A percentile compares a stretch with the other conserved stretches of the same genome.
These are phyloP conservation scores for Tenthredo scrophulariae DNA, from an alignment of 2,888 invertebrate genomes.

Conservation along the genomic window DNA sequence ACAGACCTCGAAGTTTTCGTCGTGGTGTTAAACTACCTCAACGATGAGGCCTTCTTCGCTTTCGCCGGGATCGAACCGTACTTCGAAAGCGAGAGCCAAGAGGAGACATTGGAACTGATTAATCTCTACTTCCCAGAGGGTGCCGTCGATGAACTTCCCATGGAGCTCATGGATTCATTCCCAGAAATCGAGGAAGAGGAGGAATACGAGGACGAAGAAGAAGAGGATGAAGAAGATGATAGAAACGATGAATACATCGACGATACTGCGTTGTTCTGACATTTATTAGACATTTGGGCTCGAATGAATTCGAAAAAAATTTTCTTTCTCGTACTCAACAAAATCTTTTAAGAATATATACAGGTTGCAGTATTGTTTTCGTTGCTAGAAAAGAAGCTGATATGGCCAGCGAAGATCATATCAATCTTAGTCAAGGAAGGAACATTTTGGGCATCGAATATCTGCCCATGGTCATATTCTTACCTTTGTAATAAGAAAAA, in stretches of 20 bases:
- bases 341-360: not conserved
- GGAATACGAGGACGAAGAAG: constrained; percentile 58
- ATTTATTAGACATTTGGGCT: not conserved
- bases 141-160: constrained; percentile 58
- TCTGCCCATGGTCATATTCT: not conserved
- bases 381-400: not conserved
- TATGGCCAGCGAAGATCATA: not conserved
- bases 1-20: constrained; percentile 76
- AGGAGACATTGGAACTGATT: constrained; percentile 83
- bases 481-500: not conserved
- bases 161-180: constrained; percentile 53
- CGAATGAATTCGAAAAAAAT: not conserved
- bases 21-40: constrained; percentile 84
- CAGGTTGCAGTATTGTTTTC: not conserved
- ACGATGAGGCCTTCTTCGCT: constrained; percentile 83
- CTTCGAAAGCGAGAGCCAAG: constrained; percentile 85
- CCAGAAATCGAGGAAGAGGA: constrained; percentile 59
- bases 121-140: constrained; percentile 85
- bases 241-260: not conserved
- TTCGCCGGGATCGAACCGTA: constrained; percentile 84
- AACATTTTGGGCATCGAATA: not conserved
- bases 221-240: constrained; percentile 49
- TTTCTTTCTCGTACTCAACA: not conserved
- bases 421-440: not conserved
- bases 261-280: not conserved